Base-by-base conservation (phyloP, 2,113 vertebrate genomes). In the Amia ocellicauda region DNA sequence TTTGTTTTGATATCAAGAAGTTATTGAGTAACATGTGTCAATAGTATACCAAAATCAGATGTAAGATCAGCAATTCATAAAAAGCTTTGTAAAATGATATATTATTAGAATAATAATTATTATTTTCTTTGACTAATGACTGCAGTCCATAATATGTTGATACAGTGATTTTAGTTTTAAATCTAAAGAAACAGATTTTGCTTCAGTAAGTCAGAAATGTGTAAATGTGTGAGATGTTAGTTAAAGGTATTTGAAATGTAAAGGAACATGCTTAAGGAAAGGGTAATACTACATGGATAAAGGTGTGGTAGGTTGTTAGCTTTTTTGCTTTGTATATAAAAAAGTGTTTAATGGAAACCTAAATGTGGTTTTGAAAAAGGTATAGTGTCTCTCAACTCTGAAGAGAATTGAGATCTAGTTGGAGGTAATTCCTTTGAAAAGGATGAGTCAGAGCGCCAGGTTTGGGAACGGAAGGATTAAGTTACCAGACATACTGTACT, bases 111-210 rank as follows among this genome's bases (percentile, higher is more conserved):
- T 81, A 79, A 80, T 74, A 76, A 60, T 70, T 52, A 52, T 70
- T 62, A 70, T 63, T 72, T 71, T 65, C 28, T n/a, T 69, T 69
- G 64, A 63, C 63, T 88, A 88, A 87, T 86, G 75, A 80, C 72
- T 73, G 75, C 80, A 83, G 83, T 85, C 79, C 82, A 72, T 83
- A 86, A 66, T 75, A 79, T 78, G 79, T 79, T 78, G 78, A 78
- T 72, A 72, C 68, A 70, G 71, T 58, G 66, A 60, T 71, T 74
- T 80, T 67, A 63, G 67, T 74, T 66, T 81, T 73, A 78, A 75
- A 70, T 72, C n/a, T n/a, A n/a, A n/a, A 69, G 69, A 64, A 63
- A 69, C 74, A 80, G 80, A 83, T n/a, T n/a, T 79, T 77, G 78
- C 76, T 70, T 64, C 68, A 69, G 75, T 74, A 74, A 76, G 67